Evolutionary conservation across 2,113 vertebrate species (phyloP).

Genomic region (Asarcornis scutulata): DNA sequence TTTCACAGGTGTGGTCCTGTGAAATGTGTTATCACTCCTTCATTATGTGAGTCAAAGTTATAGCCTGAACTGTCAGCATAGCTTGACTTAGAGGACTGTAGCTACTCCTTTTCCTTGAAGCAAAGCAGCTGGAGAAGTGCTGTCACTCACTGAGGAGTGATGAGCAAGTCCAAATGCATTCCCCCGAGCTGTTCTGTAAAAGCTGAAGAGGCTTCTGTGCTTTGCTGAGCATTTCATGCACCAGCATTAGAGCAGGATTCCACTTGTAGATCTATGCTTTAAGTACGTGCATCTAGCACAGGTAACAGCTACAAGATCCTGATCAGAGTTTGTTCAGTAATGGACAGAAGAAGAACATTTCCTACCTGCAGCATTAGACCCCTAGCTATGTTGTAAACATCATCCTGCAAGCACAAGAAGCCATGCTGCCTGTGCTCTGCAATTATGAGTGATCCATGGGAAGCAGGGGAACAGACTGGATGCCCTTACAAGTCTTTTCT

Average conservation of each 20-base stretch:
- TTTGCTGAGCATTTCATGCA: neutral
- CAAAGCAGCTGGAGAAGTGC: neutral
- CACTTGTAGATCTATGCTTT: neutral
- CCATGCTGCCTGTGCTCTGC: neutral
- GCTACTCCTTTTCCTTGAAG: neutral
- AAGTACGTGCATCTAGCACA: neutral
- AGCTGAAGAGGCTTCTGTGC: neutral
- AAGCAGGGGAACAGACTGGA: neutral
- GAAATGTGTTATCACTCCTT: neutral
- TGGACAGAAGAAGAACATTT: neutral
- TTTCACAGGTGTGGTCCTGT: neutral
- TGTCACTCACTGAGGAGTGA: neutral
- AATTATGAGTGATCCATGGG: neutral
- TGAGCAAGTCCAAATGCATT: neutral
- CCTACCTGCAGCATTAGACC: neutral
- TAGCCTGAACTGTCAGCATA: neutral
- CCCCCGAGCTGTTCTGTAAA: neutral
- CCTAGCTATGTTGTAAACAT: neutral
- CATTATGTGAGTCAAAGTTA: neutral
- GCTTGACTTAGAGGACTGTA: neutral
- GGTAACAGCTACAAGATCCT: neutral
- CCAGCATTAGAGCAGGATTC: neutral
- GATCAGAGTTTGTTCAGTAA: neutral
- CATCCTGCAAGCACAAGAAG: neutral
- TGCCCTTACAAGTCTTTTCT: neutral